Evolutionary conservation across 2,888 invertebrate genomes (phyloP).

Genomic region (Eutolmus rufibarbis): DNA sequence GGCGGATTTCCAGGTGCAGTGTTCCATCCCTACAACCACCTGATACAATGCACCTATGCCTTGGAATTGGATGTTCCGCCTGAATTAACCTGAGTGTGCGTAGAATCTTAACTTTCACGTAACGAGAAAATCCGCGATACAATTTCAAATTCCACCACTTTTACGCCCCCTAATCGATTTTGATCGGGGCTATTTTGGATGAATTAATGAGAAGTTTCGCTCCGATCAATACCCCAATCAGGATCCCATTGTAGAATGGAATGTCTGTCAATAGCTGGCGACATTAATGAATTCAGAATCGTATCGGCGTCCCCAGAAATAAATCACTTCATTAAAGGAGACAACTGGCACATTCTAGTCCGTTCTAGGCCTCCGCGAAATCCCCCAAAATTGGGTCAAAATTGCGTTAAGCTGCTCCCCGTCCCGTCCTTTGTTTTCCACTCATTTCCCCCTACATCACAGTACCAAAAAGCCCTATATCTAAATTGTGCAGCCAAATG

Average conservation of each 20-base stretch:
- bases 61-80: background rate
- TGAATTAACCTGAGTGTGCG: background rate
- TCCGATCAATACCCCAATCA: background rate
- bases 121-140: background rate
- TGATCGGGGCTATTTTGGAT: background rate
- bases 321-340: slow-evolving; percentile 5
- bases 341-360: background rate
- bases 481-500: background rate
- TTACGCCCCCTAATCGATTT: background rate
- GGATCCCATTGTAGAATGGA: background rate
- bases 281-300: slow-evolving; percentile 11
- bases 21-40: background rate
- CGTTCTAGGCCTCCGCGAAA: background rate
- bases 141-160: background rate
- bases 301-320: background rate
- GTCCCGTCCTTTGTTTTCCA: background rate
- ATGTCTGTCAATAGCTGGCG: background rate
- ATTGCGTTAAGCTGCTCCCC: background rate
- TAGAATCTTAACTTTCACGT: background rate
- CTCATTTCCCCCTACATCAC: background rate
- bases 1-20: background rate
- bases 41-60: background rate
- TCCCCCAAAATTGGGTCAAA: background rate
- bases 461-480: background rate
- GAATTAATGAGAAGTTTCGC: background rate